Evolutionary conservation across 2,888 invertebrate genomes (phyloP).

Genomic region (Drosophila eohydei): DNA sequence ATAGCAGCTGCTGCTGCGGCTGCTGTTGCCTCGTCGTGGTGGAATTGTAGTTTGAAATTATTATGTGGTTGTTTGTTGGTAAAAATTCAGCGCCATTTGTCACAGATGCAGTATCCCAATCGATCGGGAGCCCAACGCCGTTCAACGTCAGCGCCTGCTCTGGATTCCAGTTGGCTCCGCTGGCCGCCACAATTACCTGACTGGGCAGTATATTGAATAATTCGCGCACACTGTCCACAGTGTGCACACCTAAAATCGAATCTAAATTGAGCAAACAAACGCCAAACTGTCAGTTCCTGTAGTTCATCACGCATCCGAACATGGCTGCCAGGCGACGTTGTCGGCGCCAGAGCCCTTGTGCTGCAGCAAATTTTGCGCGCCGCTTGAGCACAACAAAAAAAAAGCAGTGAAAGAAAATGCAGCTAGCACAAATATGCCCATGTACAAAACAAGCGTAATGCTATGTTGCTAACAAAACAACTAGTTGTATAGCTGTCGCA

Average conservation of each 20-base stretch:
- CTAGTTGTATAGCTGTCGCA: not conserved
- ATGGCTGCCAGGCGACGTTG: slow-evolving; percentile 4
- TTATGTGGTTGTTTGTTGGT: not conserved
- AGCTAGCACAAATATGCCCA: not conserved
- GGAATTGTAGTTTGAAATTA: not conserved
- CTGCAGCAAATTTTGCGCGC: slow-evolving; percentile 33
- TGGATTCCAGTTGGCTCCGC: slow-evolving; percentile 40
- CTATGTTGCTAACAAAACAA: not conserved
- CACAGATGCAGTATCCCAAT: slow-evolving; percentile 14
- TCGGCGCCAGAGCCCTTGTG: not conserved
- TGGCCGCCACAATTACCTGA: slow-evolving; percentile 43
- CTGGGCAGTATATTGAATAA: slow-evolving; percentile 47
- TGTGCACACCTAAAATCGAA: slow-evolving; percentile 26
- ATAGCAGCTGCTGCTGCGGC: not conserved
- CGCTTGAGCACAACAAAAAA: slow-evolving; percentile 14
- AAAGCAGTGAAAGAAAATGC: not conserved
- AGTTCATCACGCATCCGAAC: not conserved
- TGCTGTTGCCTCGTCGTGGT: not conserved
- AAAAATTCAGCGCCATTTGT: slow-evolving; percentile 27
- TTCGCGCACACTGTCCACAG: slow-evolving; percentile 46
- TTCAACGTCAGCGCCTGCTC: slow-evolving; percentile 31
- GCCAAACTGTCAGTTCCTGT: not conserved
- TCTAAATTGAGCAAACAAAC: not conserved
- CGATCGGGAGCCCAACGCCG: slow-evolving; percentile 22
- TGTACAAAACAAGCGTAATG: not conserved